Percentiles rank a stretch among this genome's conserved stretches.
These are phyloP conservation scores for Anoplius nigerrimus DNA, from an alignment of 2,888 invertebrate genomes.

Conservation along the genomic window DNA sequence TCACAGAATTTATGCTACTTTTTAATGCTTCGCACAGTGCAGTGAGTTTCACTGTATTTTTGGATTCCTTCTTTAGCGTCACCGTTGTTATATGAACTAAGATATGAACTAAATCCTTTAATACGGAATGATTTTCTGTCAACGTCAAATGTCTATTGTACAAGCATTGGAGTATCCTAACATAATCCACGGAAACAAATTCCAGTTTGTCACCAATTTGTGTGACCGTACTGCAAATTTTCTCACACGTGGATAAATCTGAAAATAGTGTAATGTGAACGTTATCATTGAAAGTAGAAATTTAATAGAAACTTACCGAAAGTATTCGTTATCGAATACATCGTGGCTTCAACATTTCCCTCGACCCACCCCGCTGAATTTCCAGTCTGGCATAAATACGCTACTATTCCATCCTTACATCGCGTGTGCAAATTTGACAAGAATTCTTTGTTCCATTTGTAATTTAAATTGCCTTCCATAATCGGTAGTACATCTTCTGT, in stretches of 20 bases:
- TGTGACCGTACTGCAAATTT: slow-evolving; percentile 59
- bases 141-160: slow-evolving; percentile 54
- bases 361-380: slow-evolving; percentile 59
- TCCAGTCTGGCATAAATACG: slow-evolving; percentile 68
- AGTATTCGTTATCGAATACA: slow-evolving; percentile 76
- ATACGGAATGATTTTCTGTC: slow-evolving; percentile 36
- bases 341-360: slow-evolving; percentile 79
- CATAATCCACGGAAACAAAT: slow-evolving; percentile 56
- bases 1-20: slow-evolving; percentile 51
- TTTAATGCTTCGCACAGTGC: slow-evolving; percentile 54
- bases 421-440: slow-evolving; percentile 78
- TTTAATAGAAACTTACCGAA: slow-evolving; percentile 52
- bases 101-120: slow-evolving; percentile 61
- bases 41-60: slow-evolving; percentile 61
- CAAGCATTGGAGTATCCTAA: slow-evolving; percentile 59
- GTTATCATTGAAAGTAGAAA: not conserved
- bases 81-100: slow-evolving; percentile 63
- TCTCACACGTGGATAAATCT: slow-evolving; percentile 45
- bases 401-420: slow-evolving; percentile 80
- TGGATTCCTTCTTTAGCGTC: slow-evolving; percentile 66
- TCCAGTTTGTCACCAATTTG: slow-evolving; percentile 68
- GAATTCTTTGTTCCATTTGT: slow-evolving; percentile 74
- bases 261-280: slow-evolving; percentile 2
- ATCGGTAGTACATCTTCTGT: slow-evolving; percentile 81
- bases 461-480: slow-evolving; percentile 74